phyloP scores from a whole-genome alignment of 2,888 invertebrate genomes.

The Drosophila subquinaria region DNA sequence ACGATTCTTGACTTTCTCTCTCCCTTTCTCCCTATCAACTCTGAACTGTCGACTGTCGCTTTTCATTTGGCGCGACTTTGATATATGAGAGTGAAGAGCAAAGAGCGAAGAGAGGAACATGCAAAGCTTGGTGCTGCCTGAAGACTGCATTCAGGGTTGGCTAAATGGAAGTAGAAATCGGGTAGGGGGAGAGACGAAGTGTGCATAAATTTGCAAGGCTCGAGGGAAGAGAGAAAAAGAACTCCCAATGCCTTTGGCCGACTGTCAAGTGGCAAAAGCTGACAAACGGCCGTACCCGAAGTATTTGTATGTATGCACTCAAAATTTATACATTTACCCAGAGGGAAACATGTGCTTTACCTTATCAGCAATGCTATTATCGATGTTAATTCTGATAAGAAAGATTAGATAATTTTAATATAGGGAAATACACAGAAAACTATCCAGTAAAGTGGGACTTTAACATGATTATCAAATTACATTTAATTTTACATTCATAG shows the following conservation, averaged over 20 bases:
- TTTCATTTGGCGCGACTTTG: conserved; percentile 71
- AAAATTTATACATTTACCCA: conserved; percentile 46
- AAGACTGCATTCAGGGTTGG: conserved; percentile 53
- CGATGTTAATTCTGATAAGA: conserved; percentile 26
- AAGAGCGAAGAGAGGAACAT: conserved; percentile 3
- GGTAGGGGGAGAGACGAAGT: conserved; percentile 23
- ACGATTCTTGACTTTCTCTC: conserved; percentile 41
- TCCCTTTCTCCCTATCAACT: conserved; percentile 36
- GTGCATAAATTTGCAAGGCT: conserved; percentile 57
- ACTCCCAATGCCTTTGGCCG: conserved; percentile 38
- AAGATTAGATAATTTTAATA: conserved; percentile 1
- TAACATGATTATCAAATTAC: not conserved
- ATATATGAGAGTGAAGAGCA: conserved; percentile 48
- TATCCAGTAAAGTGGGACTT: not conserved
- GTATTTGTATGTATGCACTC: conserved; percentile 21
- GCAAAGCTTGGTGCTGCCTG: conserved; percentile 12
- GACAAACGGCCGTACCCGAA: conserved; percentile 46
- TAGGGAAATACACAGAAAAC: not conserved
- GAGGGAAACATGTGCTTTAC: conserved; percentile 15
- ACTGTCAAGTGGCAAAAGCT: conserved; percentile 57
- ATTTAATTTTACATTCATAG: too few relatives aligned
- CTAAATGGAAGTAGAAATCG: conserved; percentile 48
- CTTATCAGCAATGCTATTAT: conserved; percentile 18
- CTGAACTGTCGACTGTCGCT: conserved; percentile 62
- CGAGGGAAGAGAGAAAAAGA: conserved; percentile 32